These are phyloP conservation scores for Ateles fusciceps DNA, from an alignment of 2,797 vertebrate species.

Conservation along the genomic window DNA sequence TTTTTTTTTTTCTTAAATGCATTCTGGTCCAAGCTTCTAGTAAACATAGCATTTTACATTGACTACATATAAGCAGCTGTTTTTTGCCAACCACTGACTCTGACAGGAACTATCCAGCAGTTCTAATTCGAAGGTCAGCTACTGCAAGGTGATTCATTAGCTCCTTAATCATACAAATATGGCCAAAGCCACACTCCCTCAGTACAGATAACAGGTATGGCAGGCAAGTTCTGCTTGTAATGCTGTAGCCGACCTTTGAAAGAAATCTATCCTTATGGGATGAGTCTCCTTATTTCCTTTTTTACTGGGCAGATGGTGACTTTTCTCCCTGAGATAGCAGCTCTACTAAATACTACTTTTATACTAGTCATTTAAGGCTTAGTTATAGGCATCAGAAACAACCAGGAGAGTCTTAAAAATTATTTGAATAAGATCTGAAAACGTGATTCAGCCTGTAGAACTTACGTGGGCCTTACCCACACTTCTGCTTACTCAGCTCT, in stretches of 20 bases:
- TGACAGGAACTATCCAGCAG: not conserved
- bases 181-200: conserved; percentile 36
- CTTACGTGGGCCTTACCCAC: not conserved
- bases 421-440: conserved; percentile 19
- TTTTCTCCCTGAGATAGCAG: not conserved
- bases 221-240: not conserved
- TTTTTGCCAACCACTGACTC: conserved; percentile 35
- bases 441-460: not conserved
- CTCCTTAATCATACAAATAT: conserved; percentile 57
- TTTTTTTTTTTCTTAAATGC: not conserved
- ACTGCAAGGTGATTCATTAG: conserved; percentile 54
- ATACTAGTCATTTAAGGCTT: not conserved
- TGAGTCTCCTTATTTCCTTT: not conserved
- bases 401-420: not conserved
- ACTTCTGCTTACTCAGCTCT: not conserved
- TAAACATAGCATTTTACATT: not conserved
- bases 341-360: not conserved
- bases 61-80: not conserved
- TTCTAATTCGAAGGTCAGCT: conserved; percentile 44
- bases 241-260: not conserved
- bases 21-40: not conserved
- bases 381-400: not conserved
- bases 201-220: not conserved
- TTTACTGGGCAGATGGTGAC: not conserved
- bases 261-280: not conserved